Percentiles rank a stretch among this genome's conserved stretches.
phyloP scores from a whole-genome alignment of 2,113 vertebrate species.

The Daubentonia madagascariensis region DNA sequence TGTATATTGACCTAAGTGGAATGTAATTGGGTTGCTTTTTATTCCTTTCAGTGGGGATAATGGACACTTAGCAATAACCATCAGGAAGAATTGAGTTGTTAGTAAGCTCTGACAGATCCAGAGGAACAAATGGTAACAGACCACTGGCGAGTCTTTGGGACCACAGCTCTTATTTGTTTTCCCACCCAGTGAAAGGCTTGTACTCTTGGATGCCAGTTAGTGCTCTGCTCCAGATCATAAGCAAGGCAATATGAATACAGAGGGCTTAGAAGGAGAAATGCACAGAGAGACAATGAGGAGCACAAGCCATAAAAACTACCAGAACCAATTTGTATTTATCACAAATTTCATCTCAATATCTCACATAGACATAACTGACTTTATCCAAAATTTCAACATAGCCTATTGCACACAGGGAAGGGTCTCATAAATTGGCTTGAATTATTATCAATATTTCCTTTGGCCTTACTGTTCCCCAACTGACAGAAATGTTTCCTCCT shows the following conservation, averaged over 20 bases:
- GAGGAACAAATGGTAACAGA: neutral
- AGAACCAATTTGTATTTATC: neutral
- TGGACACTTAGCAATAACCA: neutral
- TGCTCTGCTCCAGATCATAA: neutral
- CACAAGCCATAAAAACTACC: neutral
- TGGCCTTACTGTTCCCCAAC: neutral
- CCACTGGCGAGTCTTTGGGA: neutral
- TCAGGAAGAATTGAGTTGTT: neutral
- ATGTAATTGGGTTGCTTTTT: neutral
- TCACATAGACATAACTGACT: neutral
- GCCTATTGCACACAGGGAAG: neutral
- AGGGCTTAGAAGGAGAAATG: neutral
- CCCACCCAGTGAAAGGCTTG: neutral
- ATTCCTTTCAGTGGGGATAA: neutral
- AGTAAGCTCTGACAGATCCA: neutral
- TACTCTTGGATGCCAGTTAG: neutral
- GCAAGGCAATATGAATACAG: neutral
- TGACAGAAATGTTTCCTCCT: neutral
- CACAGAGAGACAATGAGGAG: neutral
- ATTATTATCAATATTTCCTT: neutral
- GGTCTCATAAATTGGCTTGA: neutral
- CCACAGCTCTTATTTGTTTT: neutral
- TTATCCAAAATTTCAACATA: slow-evolving; percentile 8
- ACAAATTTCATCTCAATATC: neutral
- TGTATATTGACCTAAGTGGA: neutral